These are phyloP conservation scores for Antedon mediterranea DNA, from an alignment of 53 echinoderm and acorn worm species.

Conservation along the genomic window DNA sequence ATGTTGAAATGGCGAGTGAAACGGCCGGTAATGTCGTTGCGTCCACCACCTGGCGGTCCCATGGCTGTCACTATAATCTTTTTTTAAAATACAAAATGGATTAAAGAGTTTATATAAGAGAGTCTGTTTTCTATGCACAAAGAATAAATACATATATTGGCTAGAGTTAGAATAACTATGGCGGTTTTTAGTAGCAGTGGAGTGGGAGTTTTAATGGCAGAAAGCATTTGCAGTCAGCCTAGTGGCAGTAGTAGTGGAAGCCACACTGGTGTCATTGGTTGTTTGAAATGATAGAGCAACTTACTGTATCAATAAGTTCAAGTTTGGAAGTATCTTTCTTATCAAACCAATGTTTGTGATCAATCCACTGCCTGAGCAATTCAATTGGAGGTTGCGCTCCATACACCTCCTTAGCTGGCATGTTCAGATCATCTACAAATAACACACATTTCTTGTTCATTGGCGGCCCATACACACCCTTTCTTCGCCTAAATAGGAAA, in stretches of 20 bases:
- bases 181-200: too few relatives aligned
- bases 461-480: conserved; percentile 88
- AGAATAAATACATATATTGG: too few relatives aligned
- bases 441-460: conserved; percentile 95
- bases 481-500: conserved; percentile 44
- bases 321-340: conserved; percentile 92
- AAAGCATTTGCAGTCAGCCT: too few relatives aligned
- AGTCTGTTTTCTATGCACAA: too few relatives aligned
- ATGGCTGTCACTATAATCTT: conserved; percentile 75
- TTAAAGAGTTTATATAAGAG: too few relatives aligned
- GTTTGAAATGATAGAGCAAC: conserved; percentile 2
- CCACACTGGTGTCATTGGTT: too few relatives aligned
- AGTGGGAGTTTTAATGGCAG: too few relatives aligned
- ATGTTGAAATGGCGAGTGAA: conserved; percentile 96
- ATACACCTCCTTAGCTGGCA: conserved; percentile 95
- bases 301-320: conserved; percentile 75
- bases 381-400: conserved; percentile 98
- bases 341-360: conserved; percentile 93
- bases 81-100: not conserved
- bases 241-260: too few relatives aligned
- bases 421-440: conserved; percentile 97
- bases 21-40: conserved; percentile 89
- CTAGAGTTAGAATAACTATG: too few relatives aligned
- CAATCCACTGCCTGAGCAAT: conserved; percentile 83
- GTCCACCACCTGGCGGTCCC: conserved; percentile 96